Evolutionary conservation across 2,888 invertebrate genomes (phyloP), one percentile per base, ranked within the genome.

Genomic region (Aquatica leii): DNA sequence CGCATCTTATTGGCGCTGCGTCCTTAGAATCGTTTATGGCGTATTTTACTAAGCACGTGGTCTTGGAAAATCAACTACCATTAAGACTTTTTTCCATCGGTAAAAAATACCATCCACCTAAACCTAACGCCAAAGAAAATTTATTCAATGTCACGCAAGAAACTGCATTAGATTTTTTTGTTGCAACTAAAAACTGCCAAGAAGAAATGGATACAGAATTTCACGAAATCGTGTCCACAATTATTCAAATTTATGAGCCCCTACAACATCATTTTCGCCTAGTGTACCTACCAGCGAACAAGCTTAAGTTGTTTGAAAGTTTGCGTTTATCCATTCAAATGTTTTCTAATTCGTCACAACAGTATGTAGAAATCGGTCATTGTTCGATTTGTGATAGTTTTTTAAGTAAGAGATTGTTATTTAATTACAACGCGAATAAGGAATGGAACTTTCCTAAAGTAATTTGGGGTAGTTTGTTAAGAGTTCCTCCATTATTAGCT

Each of bases 1-100:
- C 93, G 35, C 92, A 92, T 81, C 82, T 95, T 34, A 88, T 89
- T 0, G 95, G 95, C 0, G 89, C 90, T 48, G 90, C 89, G 0
- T 90, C 92, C 15, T 81, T 94, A 9, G 83, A 86, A 56, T 87
- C 93, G 0, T 92, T 91, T 69, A 84, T 94, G 71, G 90, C 91
- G 0, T 89, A 90, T 76, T 87, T 89, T 74, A 84, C 92, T 0
- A 92, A 90, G 77, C 86, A 89, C 69, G 81, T 86, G 0, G 78
- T 92, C 0, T 85, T 87, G 73, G 79, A 84, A 0, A 85, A 86
- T 46, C 78, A 82, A 17, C 81, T 94, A 46, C 94, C 95, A 0
- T 71, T 94, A 3, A 87, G 86, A 74, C 88, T 88, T 71, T 90
- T 24, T 24, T 24, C 2, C 24, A 24, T 4, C 24, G 2, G 24